Evolutionary conservation across 2,113 vertebrate species (phyloP).

Genomic region (Panthera leo): DNA sequence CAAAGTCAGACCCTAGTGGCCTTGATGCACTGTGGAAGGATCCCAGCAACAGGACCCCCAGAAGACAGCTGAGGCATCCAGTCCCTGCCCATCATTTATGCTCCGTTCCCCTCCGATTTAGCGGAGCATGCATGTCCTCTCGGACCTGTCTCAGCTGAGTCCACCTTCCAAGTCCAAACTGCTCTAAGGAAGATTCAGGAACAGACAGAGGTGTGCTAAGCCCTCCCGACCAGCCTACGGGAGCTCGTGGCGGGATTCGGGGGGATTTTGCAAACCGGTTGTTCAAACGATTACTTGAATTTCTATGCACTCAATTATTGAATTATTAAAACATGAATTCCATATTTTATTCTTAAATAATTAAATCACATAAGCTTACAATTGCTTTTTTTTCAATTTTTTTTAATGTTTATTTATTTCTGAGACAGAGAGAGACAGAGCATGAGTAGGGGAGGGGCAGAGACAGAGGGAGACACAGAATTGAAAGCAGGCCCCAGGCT

Average conservation of each 20-base stretch:
- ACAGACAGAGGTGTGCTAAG: neutral
- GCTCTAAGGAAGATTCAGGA: neutral
- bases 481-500: too few species aligned
- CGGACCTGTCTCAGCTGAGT: neutral
- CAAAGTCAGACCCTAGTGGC: too few species aligned
- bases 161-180: neutral
- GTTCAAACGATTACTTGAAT: neutral
- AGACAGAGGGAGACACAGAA: too few species aligned
- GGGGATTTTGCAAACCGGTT: neutral
- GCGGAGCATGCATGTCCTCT: neutral
- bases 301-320: too few species aligned
- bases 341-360: too few species aligned
- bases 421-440: too few species aligned
- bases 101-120: neutral
- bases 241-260: rapidly evolving
- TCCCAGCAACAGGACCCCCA: neutral
- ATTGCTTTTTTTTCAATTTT: neutral
- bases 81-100: neutral
- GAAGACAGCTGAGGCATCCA: rapidly evolving
- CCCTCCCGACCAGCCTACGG: rapidly evolving
- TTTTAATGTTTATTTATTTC: too few species aligned
- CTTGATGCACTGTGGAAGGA: neutral
- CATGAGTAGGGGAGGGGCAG: too few species aligned
- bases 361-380: neutral
- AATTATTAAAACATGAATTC: too few species aligned